Conservation (phyloP, 23 tunicate genomes). For the Trididemnum clinides region DNA sequence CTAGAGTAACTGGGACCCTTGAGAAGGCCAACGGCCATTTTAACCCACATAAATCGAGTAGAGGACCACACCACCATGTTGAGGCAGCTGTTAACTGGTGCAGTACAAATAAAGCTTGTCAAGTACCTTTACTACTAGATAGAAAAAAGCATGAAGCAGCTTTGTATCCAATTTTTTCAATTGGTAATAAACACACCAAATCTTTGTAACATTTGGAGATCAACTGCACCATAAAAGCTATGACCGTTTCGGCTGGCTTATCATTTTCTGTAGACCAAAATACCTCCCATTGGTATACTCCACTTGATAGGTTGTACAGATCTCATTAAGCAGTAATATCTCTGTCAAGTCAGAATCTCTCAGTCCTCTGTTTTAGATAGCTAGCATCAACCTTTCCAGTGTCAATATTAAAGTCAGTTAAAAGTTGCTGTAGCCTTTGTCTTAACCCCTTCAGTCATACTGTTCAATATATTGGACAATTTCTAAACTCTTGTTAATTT, state of each 20-base stretch:
- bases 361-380: conserved; percentile 16
- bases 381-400: conserved; percentile 1
- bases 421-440: conserved; percentile 24
- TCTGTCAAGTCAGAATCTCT: neutral
- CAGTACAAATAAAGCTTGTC: neutral
- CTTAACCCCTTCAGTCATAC: too few relatives aligned
- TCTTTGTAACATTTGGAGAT: conserved; percentile 6
- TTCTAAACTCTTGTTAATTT: too few relatives aligned
- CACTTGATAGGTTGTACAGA: conserved; percentile 17
- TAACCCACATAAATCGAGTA: too few relatives aligned
- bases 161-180: conserved; percentile 36
- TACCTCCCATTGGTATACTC: conserved; percentile 34
- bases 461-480: too few relatives aligned
- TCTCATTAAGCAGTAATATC: conserved; percentile 6
- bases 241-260: conserved; percentile 11
- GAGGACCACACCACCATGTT: too few relatives aligned
- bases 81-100: neutral
- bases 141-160: neutral
- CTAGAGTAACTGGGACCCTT: too few relatives aligned
- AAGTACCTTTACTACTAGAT: conserved; percentile 1
- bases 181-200: conserved; percentile 11
- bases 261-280: conserved; percentile 26
- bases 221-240: conserved; percentile 23
- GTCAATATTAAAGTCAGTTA: neutral
- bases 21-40: too few relatives aligned